A percentile compares a stretch with the other conserved stretches of the same genome.
phyloP scores from a whole-genome alignment of 2,888 invertebrate genomes.

The Andrena praecox region DNA sequence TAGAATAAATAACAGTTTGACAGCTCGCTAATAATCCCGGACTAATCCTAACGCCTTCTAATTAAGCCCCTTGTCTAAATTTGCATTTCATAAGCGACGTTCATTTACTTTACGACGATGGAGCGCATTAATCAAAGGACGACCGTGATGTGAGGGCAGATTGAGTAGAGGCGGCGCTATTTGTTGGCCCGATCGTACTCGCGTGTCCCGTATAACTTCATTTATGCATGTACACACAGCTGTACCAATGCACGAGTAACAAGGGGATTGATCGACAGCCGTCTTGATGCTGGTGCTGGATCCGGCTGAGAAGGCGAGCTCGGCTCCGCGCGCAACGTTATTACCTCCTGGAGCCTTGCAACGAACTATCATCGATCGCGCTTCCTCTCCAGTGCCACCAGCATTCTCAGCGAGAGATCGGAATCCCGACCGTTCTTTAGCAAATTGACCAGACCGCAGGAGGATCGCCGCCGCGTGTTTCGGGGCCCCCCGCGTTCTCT shows the following conservation, averaged over 20 bases:
- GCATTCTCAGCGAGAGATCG: not conserved
- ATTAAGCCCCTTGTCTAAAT: constrained; percentile 27
- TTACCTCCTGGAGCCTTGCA: not conserved
- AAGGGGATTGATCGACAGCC: constrained; percentile 57
- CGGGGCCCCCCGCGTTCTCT: too few relatives aligned
- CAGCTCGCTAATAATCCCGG: not conserved
- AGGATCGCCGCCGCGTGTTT: not conserved
- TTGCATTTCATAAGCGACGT: constrained; percentile 42
- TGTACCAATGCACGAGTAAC: constrained; percentile 58
- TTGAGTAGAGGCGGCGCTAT: constrained; percentile 19
- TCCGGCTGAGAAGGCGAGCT: constrained; percentile 27
- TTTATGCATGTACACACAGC: constrained; percentile 61
- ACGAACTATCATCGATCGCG: constrained; percentile 23
- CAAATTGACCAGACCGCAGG: not conserved
- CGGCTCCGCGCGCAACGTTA: not conserved
- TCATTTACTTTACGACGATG: constrained; percentile 28
- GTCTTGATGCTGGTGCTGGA: constrained; percentile 37
- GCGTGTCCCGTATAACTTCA: constrained; percentile 47
- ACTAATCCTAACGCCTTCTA: constrained; percentile 19
- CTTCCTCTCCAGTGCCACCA: not conserved
- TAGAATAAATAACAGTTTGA: not conserved
- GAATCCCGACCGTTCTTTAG: not conserved
- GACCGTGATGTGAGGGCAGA: constrained; percentile 16
- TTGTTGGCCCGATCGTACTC: constrained; percentile 27
- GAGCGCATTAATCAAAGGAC: constrained; percentile 40